Conservation (phyloP, 92 coral and sea anemone genomes). For the Isaurus tuberculatus region DNA sequence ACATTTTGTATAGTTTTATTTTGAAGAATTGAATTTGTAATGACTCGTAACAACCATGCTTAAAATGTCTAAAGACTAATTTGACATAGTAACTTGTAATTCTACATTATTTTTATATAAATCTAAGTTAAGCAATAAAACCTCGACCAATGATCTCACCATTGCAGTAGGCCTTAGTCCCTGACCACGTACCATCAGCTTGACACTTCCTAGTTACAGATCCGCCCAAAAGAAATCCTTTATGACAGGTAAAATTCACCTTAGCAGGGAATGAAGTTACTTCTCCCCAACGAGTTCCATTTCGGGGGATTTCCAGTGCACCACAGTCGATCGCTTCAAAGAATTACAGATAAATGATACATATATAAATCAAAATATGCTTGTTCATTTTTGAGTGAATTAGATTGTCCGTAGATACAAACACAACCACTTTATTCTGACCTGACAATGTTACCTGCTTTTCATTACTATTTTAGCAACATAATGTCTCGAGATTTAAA, state of each 20-base stretch:
- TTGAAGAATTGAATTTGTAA: no score
- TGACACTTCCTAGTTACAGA: conserved; percentile 50
- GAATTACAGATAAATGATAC: neutral
- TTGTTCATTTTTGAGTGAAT: no score
- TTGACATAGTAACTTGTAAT: no score
- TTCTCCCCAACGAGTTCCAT: conserved; percentile 62
- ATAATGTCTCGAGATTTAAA: no score
- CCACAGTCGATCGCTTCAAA: conserved; percentile 74
- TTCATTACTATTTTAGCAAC: no score
- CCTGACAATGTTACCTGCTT: no score
- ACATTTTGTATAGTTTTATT: no score
- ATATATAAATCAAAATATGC: neutral
- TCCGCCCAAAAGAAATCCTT: conserved; percentile 68
- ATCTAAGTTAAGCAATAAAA: neutral
- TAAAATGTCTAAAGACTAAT: no score
- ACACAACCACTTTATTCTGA: no score
- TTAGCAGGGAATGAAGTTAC: conserved; percentile 63
- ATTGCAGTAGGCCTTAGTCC: conserved; percentile 56
- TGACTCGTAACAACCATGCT: no score
- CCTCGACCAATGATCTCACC: conserved; percentile 37
- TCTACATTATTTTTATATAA: no score
- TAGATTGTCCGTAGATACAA: no score
- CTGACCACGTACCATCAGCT: conserved; percentile 68
- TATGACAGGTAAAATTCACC: conserved; percentile 56
- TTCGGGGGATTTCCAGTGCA: conserved; percentile 43